Evolutionary conservation across 2,888 invertebrate genomes (phyloP).

Genomic region (Baccha elongata): DNA sequence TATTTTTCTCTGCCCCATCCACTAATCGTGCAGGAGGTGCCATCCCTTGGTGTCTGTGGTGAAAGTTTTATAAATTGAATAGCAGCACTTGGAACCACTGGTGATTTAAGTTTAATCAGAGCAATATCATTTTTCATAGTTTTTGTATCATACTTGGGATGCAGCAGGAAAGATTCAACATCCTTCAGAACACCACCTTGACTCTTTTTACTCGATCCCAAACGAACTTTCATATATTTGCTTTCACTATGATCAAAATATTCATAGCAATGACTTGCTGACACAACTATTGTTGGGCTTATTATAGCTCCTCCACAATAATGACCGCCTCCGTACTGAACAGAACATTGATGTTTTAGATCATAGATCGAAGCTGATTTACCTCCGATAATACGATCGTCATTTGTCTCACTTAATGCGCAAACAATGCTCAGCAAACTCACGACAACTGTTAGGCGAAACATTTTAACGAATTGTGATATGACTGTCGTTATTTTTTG

Average conservation of each 20-base stretch:
- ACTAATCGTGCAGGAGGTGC: slow-evolving; percentile 74
- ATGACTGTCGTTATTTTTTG: neutral
- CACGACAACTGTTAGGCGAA: neutral
- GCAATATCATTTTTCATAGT: slow-evolving; percentile 85
- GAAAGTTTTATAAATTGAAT: slow-evolving; percentile 76
- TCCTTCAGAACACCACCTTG: slow-evolving; percentile 74
- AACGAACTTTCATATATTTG: slow-evolving; percentile 80
- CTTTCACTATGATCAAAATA: neutral
- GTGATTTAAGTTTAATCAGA: slow-evolving; percentile 77
- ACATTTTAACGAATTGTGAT: neutral
- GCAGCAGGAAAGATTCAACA: neutral
- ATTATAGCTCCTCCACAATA: slow-evolving; percentile 83
- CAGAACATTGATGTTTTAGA: too few species aligned
- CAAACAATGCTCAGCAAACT: neutral
- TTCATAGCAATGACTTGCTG: slow-evolving; percentile 84
- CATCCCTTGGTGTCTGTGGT: slow-evolving; percentile 60
- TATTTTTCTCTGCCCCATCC: too few species aligned
- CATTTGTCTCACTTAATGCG: neutral
- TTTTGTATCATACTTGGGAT: slow-evolving; percentile 10
- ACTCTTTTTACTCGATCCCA: slow-evolving; percentile 83
- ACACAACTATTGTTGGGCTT: slow-evolving; percentile 82
- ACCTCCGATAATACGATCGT: neutral
- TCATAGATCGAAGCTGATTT: neutral
- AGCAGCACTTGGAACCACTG: slow-evolving; percentile 77
- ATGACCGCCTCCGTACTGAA: slow-evolving; percentile 76